Percentiles rank a stretch among this genome's conserved stretches.
Evolutionary conservation across 1,140 invertebrate genomes (phyloP).

Genomic region (Drosophila virilis): DNA sequence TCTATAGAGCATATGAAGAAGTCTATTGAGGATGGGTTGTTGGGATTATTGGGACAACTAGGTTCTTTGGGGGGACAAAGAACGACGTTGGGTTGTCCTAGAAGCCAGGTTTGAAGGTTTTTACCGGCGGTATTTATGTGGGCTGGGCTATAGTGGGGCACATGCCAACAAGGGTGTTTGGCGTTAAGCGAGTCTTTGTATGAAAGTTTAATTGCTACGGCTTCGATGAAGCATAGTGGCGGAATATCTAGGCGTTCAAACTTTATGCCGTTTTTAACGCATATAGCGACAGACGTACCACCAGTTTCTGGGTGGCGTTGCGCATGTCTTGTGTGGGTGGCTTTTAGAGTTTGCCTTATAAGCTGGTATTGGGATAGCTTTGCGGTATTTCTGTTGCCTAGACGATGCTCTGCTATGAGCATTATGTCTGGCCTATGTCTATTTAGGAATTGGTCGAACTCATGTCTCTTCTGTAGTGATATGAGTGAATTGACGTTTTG

Average conservation of each 20-base stretch:
- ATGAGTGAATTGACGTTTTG: constrained; percentile 8
- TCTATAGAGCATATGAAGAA: constrained; percentile 10
- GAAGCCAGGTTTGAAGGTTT: not conserved
- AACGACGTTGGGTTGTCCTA: not conserved
- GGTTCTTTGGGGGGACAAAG: constrained; percentile 6
- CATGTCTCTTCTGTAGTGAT: constrained; percentile 3
- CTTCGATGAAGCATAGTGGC: too few species aligned
- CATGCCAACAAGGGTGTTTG: constrained; percentile 13
- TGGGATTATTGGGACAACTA: not conserved
- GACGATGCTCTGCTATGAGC: constrained; percentile 20
- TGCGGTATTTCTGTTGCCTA: not conserved
- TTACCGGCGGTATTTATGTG: not conserved
- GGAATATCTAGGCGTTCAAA: too few species aligned
- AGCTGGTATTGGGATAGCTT: constrained; percentile 6
- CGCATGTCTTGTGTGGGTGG: not conserved
- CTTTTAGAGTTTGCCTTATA: not conserved
- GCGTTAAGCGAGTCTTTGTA: not conserved
- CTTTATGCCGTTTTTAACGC: constrained; percentile 11
- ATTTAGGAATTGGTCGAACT: not conserved
- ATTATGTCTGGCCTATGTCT: constrained; percentile 14
- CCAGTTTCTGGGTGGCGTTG: not conserved
- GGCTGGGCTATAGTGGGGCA: not conserved
- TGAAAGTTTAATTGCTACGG: not conserved
- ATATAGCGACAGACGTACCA: constrained; percentile 7
- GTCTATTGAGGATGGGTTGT: constrained; percentile 17